These are phyloP conservation scores for Channa striata DNA, from an alignment of 2,797 vertebrate genomes.

Conservation along the genomic window DNA sequence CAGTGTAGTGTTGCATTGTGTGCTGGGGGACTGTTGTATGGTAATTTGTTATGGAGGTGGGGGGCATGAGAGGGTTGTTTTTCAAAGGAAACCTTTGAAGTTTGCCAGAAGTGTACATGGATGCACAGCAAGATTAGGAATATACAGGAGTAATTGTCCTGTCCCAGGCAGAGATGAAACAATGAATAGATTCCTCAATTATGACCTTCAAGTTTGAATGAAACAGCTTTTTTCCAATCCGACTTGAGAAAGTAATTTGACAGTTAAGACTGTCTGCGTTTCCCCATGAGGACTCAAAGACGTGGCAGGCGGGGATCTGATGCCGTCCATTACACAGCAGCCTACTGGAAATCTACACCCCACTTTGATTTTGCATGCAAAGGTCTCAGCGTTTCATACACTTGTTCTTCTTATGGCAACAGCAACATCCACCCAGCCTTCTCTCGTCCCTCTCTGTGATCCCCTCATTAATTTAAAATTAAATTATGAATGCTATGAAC, in stretches of 20 bases:
- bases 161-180: constrained; percentile 64
- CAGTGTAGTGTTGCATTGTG: constrained; percentile 45
- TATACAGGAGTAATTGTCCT: constrained; percentile 62
- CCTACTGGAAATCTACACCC: not conserved
- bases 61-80: constrained; percentile 33
- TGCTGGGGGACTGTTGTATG: constrained; percentile 75
- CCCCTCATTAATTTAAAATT: too few relatives aligned
- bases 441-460: too few relatives aligned
- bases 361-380: constrained; percentile 2
- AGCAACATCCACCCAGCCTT: too few relatives aligned
- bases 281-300: constrained; percentile 35
- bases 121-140: constrained; percentile 63
- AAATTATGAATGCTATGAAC: too few relatives aligned
- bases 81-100: constrained; percentile 76
- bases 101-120: constrained; percentile 52
- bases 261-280: constrained; percentile 25
- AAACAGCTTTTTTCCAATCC: constrained; percentile 54
- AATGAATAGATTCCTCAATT: constrained; percentile 53
- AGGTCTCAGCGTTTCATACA: not conserved
- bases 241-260: constrained; percentile 58
- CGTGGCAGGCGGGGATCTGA: constrained; percentile 19
- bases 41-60: constrained; percentile 73
- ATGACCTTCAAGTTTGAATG: constrained; percentile 68
- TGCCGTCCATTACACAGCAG: constrained; percentile 31
- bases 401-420: too few relatives aligned